Base-by-base conservation (phyloP, 2,113 vertebrate species). In the Heteronetta atricapilla region DNA sequence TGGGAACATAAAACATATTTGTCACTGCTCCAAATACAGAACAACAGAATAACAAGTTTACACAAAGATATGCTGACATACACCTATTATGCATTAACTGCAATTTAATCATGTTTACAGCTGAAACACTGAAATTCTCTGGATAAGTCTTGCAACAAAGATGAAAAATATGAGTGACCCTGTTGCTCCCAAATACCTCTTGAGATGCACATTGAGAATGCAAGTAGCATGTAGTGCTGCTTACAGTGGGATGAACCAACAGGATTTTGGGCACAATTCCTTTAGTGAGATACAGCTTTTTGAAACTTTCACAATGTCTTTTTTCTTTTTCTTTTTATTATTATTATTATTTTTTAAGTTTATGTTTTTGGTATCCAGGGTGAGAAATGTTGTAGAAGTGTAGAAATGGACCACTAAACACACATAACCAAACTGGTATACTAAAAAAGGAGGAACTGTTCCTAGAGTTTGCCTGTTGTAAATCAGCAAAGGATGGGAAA, bases 141-240 rank as follows among this genome's bases (percentile, higher is more conserved):
- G 42, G 28, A 17, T 60, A 56, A 76, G 38, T 42, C 40, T 50
- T 63, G 29, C 53, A 77, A 34, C 20, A 31, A 33, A 20, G 11
- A 56, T 77, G 46, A 93, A 90, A 81, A 84, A 52, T 66, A 60
- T 7, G 8, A 38, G 18, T 29, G 29, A 58, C 8, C 15, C 25
- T 56, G 11, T 40, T 77, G 33, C 31, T n/a, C 42, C 58, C 23
- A 74, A 46, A 23, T 58, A 31, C 53, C 56, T 48, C 55, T 78
- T 0, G 1, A 48, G 33, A 11, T 31, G 63, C 7, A 33, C 14
- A 14, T 2, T 38, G n/a, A 42, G 28, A 10, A 60, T 59, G 12
- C 15, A 60, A 89, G 12, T 38, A 6, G 29, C 63, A 29, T 26
- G 18, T 23, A 72, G 23, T 29, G 20, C 13, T 56, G 46, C 60